Percentiles rank a stretch among this genome's conserved stretches.
Evolutionary conservation across 2,797 vertebrate species (phyloP).

Genomic region (Oryzias dopingdopingensis): DNA sequence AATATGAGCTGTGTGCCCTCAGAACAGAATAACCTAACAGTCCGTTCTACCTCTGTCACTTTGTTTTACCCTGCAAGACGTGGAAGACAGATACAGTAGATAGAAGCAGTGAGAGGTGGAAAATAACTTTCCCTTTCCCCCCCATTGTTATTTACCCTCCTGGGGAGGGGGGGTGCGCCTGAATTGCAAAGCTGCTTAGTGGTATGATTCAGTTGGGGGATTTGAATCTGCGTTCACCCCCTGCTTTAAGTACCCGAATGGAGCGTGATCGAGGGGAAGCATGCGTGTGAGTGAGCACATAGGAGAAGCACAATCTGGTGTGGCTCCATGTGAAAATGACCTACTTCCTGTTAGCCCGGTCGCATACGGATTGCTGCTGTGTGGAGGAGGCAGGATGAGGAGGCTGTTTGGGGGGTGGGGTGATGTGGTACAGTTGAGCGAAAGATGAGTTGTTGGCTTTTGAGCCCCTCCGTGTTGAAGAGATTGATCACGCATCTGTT

Average conservation of each 20-base stretch:
- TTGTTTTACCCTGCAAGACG: conserved; percentile 38
- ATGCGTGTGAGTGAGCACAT: conserved; percentile 33
- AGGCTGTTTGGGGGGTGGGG: conserved; percentile 22
- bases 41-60: conserved; percentile 47
- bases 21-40: conserved; percentile 43
- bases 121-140: conserved; percentile 43
- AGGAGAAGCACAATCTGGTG: conserved; percentile 66
- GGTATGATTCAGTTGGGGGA: conserved; percentile 66
- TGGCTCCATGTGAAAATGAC: conserved; percentile 74
- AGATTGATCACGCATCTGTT: conserved; percentile 28
- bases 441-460: conserved; percentile 51
- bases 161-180: conserved; percentile 8
- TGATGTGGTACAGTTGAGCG: conserved; percentile 56
- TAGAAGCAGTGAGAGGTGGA: conserved; percentile 29
- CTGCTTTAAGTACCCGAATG: conserved; percentile 60
- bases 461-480: conserved; percentile 34
- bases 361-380: conserved; percentile 64
- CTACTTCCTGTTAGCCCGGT: conserved; percentile 74
- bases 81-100: conserved; percentile 32
- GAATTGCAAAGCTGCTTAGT: conserved; percentile 76
- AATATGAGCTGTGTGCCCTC: conserved; percentile 35
- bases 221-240: conserved; percentile 69
- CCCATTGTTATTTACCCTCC: conserved; percentile 57
- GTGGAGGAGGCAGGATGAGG: conserved; percentile 35
- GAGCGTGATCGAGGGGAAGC: conserved; percentile 47